A percentile compares a stretch with the other conserved stretches of the same genome.
Conservation (phyloP, 2,113 vertebrate species). For the Boulengeromyrus knoepffleri region DNA sequence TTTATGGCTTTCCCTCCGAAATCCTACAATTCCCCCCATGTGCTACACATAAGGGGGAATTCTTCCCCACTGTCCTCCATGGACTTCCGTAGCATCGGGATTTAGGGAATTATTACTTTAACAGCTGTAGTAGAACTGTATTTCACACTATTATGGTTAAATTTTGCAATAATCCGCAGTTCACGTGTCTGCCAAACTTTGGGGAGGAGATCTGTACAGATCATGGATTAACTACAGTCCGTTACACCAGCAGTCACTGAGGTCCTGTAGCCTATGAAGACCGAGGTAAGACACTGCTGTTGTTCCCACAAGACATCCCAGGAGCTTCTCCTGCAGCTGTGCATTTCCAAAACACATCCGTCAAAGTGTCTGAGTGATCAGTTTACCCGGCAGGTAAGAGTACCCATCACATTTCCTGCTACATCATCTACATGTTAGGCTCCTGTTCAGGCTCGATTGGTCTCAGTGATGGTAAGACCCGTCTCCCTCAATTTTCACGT, state of each 20-base stretch:
- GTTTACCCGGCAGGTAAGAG: neutral
- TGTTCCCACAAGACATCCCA: neutral
- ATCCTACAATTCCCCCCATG: neutral
- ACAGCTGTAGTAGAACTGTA: neutral
- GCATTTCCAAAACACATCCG: neutral
- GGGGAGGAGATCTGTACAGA: neutral
- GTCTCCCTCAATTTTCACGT: neutral
- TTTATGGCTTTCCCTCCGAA: neutral
- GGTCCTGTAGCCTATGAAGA: neutral
- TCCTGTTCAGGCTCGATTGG: neutral
- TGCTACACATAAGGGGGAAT: neutral
- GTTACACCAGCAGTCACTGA: neutral
- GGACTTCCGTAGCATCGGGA: neutral
- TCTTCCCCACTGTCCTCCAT: neutral
- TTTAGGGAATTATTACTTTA: neutral
- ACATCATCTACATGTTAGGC: neutral
- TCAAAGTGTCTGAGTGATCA: neutral
- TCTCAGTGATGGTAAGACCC: neutral
- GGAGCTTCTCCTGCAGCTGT: neutral
- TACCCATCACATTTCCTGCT: neutral
- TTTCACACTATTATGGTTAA: neutral
- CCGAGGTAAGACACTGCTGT: neutral
- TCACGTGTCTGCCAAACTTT: neutral
- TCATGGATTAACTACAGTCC: neutral
- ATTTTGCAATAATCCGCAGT: neutral